A percentile compares a stretch with the other conserved stretches of the same genome.
phyloP scores from a whole-genome alignment of 1,140 invertebrate species.

The Drosophila pallidifrons region DNA sequence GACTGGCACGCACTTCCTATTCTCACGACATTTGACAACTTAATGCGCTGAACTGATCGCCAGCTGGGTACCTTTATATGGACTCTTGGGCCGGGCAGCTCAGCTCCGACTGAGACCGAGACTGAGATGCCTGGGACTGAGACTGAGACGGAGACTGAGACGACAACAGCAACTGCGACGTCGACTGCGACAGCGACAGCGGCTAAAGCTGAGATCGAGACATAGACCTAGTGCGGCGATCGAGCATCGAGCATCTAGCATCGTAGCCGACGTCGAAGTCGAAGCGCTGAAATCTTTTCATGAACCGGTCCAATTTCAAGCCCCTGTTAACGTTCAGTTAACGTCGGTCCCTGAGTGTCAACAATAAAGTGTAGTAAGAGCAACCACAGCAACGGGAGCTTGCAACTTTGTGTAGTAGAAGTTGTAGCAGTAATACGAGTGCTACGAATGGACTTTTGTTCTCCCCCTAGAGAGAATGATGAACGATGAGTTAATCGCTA shows the following conservation, averaged over 20 bases:
- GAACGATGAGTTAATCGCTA: slow-evolving; percentile 35
- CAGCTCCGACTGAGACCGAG: slow-evolving; percentile 44
- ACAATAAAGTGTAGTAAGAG: slow-evolving; percentile 1
- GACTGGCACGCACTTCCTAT: slow-evolving; percentile 81
- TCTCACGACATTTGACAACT: slow-evolving; percentile 82
- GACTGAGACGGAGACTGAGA: slow-evolving; percentile 25
- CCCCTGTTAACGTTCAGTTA: slow-evolving; percentile 44
- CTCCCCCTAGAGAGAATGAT: slow-evolving; percentile 13
- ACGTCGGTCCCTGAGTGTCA: slow-evolving; percentile 45
- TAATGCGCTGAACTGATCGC: slow-evolving; percentile 70
- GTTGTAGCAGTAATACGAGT: slow-evolving; percentile 15
- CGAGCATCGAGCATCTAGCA: slow-evolving; percentile 60
- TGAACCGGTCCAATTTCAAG: slow-evolving; percentile 78
- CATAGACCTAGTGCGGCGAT: slow-evolving; percentile 46
- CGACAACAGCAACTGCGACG: background rate
- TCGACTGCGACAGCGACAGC: background rate
- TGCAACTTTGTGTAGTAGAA: slow-evolving; percentile 16
- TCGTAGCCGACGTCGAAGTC: background rate
- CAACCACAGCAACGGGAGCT: slow-evolving; percentile 26
- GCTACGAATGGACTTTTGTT: slow-evolving; percentile 7
- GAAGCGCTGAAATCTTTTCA: slow-evolving; percentile 69
- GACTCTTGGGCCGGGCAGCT: slow-evolving; percentile 69
- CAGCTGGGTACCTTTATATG: slow-evolving; percentile 77
- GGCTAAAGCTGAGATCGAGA: slow-evolving; percentile 35
- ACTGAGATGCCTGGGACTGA: slow-evolving; percentile 11